Conservation (phyloP, 1,140 invertebrate genomes). For the Drosophila bocqueti region DNA sequence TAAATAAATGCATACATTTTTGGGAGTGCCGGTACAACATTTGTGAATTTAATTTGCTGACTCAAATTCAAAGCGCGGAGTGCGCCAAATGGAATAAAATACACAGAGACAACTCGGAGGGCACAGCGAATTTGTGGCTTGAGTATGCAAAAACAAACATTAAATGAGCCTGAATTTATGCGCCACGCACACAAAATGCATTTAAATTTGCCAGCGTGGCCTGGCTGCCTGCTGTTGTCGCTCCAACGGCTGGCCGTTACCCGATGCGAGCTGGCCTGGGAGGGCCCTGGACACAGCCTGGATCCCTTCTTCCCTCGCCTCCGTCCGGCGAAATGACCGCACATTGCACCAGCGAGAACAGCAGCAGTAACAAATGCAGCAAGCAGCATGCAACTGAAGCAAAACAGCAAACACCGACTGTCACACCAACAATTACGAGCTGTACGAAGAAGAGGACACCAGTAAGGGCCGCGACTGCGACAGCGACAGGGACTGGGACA, state of each 20-base stretch:
- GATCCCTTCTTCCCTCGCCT: not conserved
- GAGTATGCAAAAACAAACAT: slow-evolving; percentile 70
- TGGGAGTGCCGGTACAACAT: slow-evolving; percentile 29
- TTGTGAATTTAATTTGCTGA: slow-evolving; percentile 77
- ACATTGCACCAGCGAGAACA: slow-evolving; percentile 38
- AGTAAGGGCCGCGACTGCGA: slow-evolving; percentile 3
- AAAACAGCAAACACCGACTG: slow-evolving; percentile 29
- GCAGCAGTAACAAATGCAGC: slow-evolving; percentile 17
- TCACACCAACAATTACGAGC: slow-evolving; percentile 24
- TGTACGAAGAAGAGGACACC: slow-evolving; percentile 22
- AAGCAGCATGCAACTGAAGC: slow-evolving; percentile 55
- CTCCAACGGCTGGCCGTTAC: slow-evolving; percentile 24
- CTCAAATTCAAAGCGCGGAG: slow-evolving; percentile 55
- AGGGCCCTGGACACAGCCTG: not conserved
- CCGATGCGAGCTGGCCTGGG: not conserved
- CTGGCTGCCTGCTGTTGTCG: slow-evolving; percentile 40
- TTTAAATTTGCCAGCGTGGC: slow-evolving; percentile 65
- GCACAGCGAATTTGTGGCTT: slow-evolving; percentile 55
- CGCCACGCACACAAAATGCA: slow-evolving; percentile 70
- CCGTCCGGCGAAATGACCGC: slow-evolving; percentile 59
- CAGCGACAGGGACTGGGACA: not conserved
- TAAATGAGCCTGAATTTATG: slow-evolving; percentile 77
- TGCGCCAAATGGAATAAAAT: slow-evolving; percentile 61
- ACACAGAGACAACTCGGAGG: slow-evolving; percentile 37
- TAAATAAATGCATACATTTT: slow-evolving; percentile 70